Evolutionary conservation across 2,113 vertebrate genomes (phyloP).

Genomic region (Candoia aspera): DNA sequence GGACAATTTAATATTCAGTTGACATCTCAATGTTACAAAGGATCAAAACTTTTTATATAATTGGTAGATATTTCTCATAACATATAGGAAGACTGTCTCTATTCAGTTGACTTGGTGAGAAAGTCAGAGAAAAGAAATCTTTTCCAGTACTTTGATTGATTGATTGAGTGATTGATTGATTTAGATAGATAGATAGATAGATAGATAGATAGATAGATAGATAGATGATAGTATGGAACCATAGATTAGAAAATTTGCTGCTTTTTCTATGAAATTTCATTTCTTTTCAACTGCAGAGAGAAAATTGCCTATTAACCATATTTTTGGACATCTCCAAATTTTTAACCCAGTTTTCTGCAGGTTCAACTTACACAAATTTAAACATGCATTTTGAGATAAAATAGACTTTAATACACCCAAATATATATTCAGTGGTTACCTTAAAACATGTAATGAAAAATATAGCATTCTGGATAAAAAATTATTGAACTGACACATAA

Average conservation of each 20-base stretch:
- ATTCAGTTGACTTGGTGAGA: not conserved
- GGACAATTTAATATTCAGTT: not conserved
- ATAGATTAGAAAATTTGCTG: not conserved
- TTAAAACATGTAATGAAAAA: not conserved
- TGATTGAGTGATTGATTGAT: too few relatives aligned
- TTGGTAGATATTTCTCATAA: not conserved
- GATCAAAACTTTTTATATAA: not conserved
- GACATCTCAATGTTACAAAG: not conserved
- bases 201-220: too few relatives aligned
- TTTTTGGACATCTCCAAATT: not conserved
- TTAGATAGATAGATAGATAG: too few relatives aligned
- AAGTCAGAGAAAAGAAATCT: not conserved
- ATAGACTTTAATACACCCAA: not conserved
- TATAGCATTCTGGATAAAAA: not conserved
- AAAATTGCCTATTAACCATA: not conserved
- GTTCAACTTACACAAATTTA: not conserved
- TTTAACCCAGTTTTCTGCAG: not conserved
- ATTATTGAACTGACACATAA: too few relatives aligned
- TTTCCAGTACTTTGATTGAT: too few relatives aligned
- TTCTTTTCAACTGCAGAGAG: not conserved
- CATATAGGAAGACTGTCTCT: not conserved
- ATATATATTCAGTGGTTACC: not conserved
- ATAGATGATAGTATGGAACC: not conserved
- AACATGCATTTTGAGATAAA: not conserved
- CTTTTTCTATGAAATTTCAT: not conserved